Conservation (phyloP, 2,888 invertebrate species). For the Nezara viridula region DNA sequence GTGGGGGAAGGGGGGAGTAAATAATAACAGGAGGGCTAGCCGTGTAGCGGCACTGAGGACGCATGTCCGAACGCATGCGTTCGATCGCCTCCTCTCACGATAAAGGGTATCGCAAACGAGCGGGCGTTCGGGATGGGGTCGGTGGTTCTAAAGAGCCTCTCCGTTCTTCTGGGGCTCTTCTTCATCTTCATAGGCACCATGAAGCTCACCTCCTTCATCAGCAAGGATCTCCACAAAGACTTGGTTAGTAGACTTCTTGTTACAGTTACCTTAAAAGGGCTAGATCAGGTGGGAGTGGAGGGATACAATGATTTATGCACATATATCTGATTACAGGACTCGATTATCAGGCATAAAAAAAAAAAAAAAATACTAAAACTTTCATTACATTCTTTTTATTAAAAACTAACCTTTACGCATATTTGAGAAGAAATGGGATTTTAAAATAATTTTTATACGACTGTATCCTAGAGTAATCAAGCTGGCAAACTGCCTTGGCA, state of each 20-base stretch:
- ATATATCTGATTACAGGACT: not conserved
- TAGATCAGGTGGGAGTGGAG: not conserved
- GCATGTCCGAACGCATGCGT: conserved; percentile 59
- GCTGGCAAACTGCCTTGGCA: conserved; percentile 64
- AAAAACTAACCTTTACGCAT: not conserved
- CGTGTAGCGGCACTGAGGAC: not conserved
- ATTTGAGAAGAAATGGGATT: not conserved
- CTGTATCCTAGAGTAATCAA: conserved; percentile 32
- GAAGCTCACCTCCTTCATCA: conserved; percentile 91
- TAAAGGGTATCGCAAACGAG: conserved; percentile 32
- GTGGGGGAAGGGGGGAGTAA: not conserved
- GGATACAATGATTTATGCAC: not conserved
- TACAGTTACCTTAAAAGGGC: not conserved
- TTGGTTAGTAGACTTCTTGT: conserved; percentile 78
- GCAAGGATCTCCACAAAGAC: conserved; percentile 96
- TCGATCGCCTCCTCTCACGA: not conserved
- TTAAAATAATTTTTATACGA: conserved; percentile 47
- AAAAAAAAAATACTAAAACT: not conserved
- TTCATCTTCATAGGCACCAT: conserved; percentile 95
- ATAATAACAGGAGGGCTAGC: not conserved
- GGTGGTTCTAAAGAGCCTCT: conserved; percentile 90
- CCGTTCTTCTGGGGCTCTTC: conserved; percentile 91
- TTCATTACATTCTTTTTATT: not conserved
- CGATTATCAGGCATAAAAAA: not conserved
- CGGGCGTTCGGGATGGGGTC: conserved; percentile 72